Percentiles rank a stretch among this genome's conserved stretches.
phyloP scores from a whole-genome alignment of 2,113 vertebrate genomes.

The Elanus axillaris region DNA sequence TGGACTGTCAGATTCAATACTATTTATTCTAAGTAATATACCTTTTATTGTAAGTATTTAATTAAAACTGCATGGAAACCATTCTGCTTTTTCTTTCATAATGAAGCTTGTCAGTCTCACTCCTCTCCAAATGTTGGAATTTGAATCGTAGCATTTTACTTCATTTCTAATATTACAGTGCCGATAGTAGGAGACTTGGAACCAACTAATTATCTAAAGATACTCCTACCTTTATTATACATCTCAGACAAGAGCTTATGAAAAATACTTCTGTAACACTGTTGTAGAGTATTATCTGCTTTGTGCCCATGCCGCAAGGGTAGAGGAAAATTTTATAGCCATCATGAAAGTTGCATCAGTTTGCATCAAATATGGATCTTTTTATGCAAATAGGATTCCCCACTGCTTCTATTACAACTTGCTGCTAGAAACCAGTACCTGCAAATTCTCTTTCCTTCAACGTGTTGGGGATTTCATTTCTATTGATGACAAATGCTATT shows the following conservation, averaged over 20 bases:
- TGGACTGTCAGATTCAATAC: neutral
- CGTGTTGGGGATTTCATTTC: constrained; percentile 45
- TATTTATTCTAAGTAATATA: neutral
- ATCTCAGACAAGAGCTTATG: neutral
- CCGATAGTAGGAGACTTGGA: neutral
- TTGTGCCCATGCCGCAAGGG: neutral
- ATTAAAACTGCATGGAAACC: neutral
- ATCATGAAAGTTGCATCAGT: neutral
- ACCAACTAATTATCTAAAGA: constrained; percentile 7
- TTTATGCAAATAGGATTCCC: constrained; percentile 49
- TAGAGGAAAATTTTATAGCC: neutral
- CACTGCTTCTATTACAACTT: constrained; percentile 46
- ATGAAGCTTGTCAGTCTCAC: neutral
- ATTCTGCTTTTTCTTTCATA: neutral
- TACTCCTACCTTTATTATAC: neutral
- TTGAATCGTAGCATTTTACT: neutral
- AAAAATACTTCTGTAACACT: neutral
- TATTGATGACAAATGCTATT: constrained; percentile 52
- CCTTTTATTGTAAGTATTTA: neutral
- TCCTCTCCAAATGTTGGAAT: neutral
- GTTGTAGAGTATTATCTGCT: neutral
- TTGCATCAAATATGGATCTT: constrained; percentile 29
- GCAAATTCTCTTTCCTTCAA: constrained; percentile 18
- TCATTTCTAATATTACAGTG: neutral
- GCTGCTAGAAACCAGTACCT: constrained; percentile 9